Evolutionary conservation across 2,113 vertebrate genomes (phyloP).

Genomic region (Myrmecophaga tridactyla): DNA sequence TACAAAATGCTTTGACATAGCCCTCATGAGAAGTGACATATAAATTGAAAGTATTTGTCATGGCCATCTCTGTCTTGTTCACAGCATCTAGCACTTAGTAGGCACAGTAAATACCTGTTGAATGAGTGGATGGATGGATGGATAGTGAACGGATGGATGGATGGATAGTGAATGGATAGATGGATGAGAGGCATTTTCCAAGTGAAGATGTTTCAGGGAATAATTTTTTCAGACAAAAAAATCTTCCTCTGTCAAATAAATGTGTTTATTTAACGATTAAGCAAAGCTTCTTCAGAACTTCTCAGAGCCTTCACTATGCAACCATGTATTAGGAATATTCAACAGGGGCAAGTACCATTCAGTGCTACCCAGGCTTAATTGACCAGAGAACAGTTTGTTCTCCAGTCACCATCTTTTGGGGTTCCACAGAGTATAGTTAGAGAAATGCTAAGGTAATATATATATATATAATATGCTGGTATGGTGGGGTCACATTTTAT

Average conservation of each 20-base stretch:
- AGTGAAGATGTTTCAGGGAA: background rate
- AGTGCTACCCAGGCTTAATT: background rate
- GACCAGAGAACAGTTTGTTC: background rate
- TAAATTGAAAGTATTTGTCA: background rate
- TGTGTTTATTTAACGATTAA: background rate
- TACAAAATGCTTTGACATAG: background rate
- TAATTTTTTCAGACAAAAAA: background rate
- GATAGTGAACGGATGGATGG: background rate
- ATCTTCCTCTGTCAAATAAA: background rate
- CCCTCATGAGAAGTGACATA: background rate
- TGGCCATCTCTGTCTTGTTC: background rate
- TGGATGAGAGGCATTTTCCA: conserved; percentile 13
- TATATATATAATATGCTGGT: too few species aligned
- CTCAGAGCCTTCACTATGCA: background rate
- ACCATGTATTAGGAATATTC: background rate
- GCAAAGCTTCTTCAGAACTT: background rate
- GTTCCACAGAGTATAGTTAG: background rate
- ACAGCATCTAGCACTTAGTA: background rate
- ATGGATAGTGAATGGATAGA: background rate
- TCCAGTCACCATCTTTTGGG: background rate
- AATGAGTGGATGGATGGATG: background rate
- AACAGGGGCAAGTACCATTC: background rate
- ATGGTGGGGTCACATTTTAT: too few species aligned
- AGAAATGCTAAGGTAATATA: background rate
- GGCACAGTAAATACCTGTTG: background rate